Evolutionary conservation across 2,797 vertebrate genomes (phyloP), one percentile per base, ranked within the genome.

Genomic region (Eleutherodactylus coqui): DNA sequence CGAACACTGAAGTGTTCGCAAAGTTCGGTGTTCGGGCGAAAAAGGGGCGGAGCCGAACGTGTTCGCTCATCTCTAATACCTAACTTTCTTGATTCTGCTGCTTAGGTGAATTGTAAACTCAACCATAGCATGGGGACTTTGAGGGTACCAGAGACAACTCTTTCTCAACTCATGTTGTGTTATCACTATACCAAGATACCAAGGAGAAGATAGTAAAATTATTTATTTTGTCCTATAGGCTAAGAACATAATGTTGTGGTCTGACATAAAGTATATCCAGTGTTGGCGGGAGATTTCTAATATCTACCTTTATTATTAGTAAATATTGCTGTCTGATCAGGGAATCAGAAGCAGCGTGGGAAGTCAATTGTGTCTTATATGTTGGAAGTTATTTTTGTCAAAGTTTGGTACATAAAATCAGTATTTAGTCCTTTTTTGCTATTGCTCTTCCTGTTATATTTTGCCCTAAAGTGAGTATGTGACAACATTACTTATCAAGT

Each of bases 131-230:
- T 9, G 24, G 67, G 21, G 36, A 41, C 36, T 41, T 11, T 21
- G 13, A 10, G 34, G 67, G 36, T 70, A 70, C 41, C 41, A 21
- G 36, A 70, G 67, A 70, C 67, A 70, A 19, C 34, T 70, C 36
- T 70, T 70, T 70, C 67, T 70, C 67, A 70, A 41, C 67, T 70
- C 19, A 70, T 41, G 67, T 36, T 41, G 36, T 70, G 36, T 36
- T 41, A n/a, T 70, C 67, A 41, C 67, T 41, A 41, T 24, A 41
- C 19, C 67, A 70, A 70, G n/a, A n/a, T n/a, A n/a, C n/a, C n/a
- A n/a, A 9, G 7, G 17, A 21, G n/a, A 69, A 69, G 17, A 21
- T 9, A 19, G 67, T 70, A 34, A 36, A 41, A 70, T 41, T 32
- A 69, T 69, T 38, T 19, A 5, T 21, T 16, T 21, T 70, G 36